Percentiles rank a stretch among this genome's conserved stretches.
phyloP scores from a whole-genome alignment of 1,140 invertebrate species.

The Psilanteris sp. region DNA sequence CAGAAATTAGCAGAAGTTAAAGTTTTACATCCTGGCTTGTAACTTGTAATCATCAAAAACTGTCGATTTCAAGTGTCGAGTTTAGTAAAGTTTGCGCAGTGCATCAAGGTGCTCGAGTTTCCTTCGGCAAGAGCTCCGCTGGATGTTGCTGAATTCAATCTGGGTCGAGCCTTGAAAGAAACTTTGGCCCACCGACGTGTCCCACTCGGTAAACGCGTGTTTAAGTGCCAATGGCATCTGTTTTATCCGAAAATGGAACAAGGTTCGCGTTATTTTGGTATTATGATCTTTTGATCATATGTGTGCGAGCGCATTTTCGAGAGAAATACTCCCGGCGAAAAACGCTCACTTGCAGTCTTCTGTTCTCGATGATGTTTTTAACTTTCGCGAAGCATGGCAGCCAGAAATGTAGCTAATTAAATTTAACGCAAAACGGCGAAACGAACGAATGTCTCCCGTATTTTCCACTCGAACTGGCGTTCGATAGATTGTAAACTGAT shows the following conservation, averaged over 20 bases:
- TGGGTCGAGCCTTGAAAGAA: slow-evolving; percentile 2
- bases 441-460: slow-evolving; percentile 49
- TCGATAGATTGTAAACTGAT: slow-evolving; percentile 54
- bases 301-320: slow-evolving; percentile 14
- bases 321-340: slow-evolving; percentile 32
- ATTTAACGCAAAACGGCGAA: slow-evolving; percentile 46
- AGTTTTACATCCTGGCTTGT: slow-evolving; percentile 4
- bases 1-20: slow-evolving; percentile 20
- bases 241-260: slow-evolving; percentile 24
- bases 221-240: slow-evolving; percentile 21
- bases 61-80: slow-evolving; percentile 26
- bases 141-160: slow-evolving; percentile 20
- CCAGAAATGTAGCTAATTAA: slow-evolving; percentile 55
- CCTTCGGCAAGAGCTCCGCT: neutral
- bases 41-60: slow-evolving; percentile 18
- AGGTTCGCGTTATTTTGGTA: slow-evolving; percentile 5
- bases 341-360: slow-evolving; percentile 27
- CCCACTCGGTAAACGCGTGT: slow-evolving; percentile 1
- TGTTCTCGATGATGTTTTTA: slow-evolving; percentile 33
- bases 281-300: slow-evolving; percentile 42
- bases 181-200: neutral
- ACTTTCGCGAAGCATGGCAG: slow-evolving; percentile 29
- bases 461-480: slow-evolving; percentile 49
- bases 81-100: slow-evolving; percentile 1
- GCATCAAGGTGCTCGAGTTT: slow-evolving; percentile 15